Base-by-base conservation (phyloP, 1,140 invertebrate genomes). In the Drosophila prosaltans region DNA sequence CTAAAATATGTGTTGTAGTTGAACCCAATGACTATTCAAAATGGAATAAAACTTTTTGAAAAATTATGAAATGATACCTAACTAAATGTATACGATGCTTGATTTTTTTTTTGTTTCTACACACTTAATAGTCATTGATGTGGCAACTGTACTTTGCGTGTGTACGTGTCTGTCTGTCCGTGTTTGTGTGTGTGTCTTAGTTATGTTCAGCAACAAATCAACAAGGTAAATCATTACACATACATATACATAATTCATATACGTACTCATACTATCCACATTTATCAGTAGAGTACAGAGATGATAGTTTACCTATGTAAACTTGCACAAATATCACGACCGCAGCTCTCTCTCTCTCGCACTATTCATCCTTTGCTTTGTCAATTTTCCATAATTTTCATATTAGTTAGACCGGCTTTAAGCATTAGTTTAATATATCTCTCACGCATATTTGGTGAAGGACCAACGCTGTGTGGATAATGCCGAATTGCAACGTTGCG, bases 381-480 rank as follows among this genome's bases (percentile, higher is more conserved):
- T 58, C 21, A 51, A 0, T 59, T 5, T 48, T n/a, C 3, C 24
- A 40, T 24, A 26, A 59, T 28, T 30, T 55, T n/a, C 24, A 43
- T 68, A 55, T 67, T 69, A 80, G 28, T 80, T 80, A 59, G 67
- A 64, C 51, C 51, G 51, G 61, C 51, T 55, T n/a, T 54, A 51
- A 51, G 45, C 45, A 8, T 51, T 21, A 10, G 45, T 51, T 26
- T 1, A 51, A 9, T 51, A 16, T 26, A 36, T 63, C 72, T 69
- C 78, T 89, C 84, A 89, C 84, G 84, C 84, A 16, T 74, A 84
- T 41, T 90, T 89, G 28, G 71, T 72, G 16, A 93, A 92, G 64
- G 81, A 93, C 96, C 96, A 97, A 81, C 94, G 94, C 90, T 97
- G 96, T 66, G 95, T 94, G 36, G 94, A 92, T 21, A 94, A 93